Evolutionary conservation across 2,888 invertebrate genomes (phyloP).

Genomic region (Eristalinus aeneus): DNA sequence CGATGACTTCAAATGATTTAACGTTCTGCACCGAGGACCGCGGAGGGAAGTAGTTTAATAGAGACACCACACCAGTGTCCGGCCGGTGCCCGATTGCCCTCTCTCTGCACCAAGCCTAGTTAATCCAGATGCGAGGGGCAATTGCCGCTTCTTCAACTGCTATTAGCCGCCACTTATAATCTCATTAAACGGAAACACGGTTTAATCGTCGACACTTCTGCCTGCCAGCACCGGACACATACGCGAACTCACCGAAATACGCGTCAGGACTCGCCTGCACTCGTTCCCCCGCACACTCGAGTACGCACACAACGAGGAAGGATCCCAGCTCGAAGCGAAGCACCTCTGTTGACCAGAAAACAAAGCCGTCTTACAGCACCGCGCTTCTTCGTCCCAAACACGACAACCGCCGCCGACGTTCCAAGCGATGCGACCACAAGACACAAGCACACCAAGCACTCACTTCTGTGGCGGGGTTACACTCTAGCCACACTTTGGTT

Average conservation of each 20-base stretch:
- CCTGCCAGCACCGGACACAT: conserved; percentile 29
- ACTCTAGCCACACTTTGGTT: not conserved
- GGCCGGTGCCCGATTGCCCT: conserved; percentile 25
- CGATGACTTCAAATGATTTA: conserved; percentile 60
- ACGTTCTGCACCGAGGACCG: conserved; percentile 49
- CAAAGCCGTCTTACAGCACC: not conserved
- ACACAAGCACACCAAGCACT: conserved; percentile 1
- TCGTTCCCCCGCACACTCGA: not conserved
- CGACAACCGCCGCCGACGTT: conserved; percentile 11
- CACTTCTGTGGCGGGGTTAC: not conserved
- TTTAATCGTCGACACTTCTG: conserved; percentile 49
- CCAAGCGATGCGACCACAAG: conserved; percentile 31
- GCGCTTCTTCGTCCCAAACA: not conserved
- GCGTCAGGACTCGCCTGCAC: not conserved
- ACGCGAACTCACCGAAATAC: not conserved
- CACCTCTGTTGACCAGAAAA: not conserved
- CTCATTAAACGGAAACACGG: conserved; percentile 76
- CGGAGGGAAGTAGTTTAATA: conserved; percentile 30
- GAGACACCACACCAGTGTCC: conserved; percentile 16
- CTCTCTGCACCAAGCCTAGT: conserved; percentile 25
- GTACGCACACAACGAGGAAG: not conserved
- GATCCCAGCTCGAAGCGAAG: not conserved
- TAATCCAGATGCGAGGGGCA: conserved; percentile 52
- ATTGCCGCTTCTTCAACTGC: conserved; percentile 71
- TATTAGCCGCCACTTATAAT: conserved; percentile 79